Evolutionary conservation across 2,888 invertebrate species (phyloP).

Genomic region (Miltochrista miniata): DNA sequence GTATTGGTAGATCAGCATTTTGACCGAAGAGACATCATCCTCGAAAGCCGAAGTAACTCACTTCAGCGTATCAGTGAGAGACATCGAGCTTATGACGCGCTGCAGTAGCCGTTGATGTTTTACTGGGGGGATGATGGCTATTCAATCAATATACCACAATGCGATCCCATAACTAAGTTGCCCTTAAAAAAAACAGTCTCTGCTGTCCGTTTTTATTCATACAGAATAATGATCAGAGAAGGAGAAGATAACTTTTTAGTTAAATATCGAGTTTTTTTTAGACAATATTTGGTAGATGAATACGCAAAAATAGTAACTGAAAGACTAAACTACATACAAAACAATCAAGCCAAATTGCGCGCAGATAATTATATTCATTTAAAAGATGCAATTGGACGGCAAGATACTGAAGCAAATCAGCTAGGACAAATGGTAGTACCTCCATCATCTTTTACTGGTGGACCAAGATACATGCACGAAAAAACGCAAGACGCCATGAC

Average conservation of each 20-base stretch:
- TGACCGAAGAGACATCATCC: neutral
- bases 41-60: slow-evolving; percentile 2
- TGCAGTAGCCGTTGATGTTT: slow-evolving; percentile 24
- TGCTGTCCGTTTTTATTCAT: slow-evolving; percentile 9
- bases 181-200: slow-evolving; percentile 16
- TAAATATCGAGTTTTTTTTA: slow-evolving; percentile 1
- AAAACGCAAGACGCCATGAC: no score
- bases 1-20: slow-evolving; percentile 22
- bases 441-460: slow-evolving; percentile 25
- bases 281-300: slow-evolving; percentile 5
- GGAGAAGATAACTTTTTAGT: neutral
- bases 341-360: slow-evolving; percentile 42
- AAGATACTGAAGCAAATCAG: slow-evolving; percentile 15
- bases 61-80: neutral
- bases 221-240: neutral
- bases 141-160: slow-evolving; percentile 11
- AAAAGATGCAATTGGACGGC: slow-evolving; percentile 38
- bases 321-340: slow-evolving; percentile 21
- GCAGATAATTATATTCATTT: slow-evolving; percentile 21
- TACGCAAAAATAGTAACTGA: slow-evolving; percentile 4
- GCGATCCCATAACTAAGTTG: neutral
- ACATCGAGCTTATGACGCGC: slow-evolving; percentile 30
- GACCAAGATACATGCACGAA: slow-evolving; percentile 24
- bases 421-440: slow-evolving; percentile 13
- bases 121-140: slow-evolving; percentile 21